Evolutionary conservation across 53 echinoderm and acorn worm species (phyloP).

Genomic region (Patiria pectinifera): DNA sequence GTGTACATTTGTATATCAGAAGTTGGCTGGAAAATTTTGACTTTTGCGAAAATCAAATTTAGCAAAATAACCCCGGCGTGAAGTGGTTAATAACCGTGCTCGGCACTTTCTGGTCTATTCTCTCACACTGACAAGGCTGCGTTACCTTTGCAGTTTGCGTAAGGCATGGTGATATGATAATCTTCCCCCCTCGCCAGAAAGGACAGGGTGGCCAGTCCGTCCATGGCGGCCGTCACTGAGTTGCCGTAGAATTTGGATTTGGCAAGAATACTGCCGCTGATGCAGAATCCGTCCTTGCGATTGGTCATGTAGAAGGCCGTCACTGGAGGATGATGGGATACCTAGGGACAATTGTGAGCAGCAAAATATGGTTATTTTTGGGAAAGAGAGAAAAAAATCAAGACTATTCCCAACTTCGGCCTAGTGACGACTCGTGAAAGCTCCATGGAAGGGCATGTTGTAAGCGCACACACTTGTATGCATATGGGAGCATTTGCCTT

Average conservation of each 20-base stretch:
- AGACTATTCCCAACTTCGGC: background rate
- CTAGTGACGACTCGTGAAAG: no score
- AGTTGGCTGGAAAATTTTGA: no score
- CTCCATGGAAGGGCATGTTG: no score
- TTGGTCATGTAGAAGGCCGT: slow-evolving; percentile 94
- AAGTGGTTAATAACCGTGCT: no score
- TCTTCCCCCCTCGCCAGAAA: slow-evolving; percentile 88
- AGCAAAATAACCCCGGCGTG: no score
- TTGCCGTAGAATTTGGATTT: slow-evolving; percentile 97
- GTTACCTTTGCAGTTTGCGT: slow-evolving; percentile 97
- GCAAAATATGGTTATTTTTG: background rate
- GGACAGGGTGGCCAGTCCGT: slow-evolving; percentile 82
- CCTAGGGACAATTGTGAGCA: slow-evolving; percentile 56
- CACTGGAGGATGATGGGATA: slow-evolving; percentile 96
- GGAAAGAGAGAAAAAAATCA: background rate
- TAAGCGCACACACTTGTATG: no score
- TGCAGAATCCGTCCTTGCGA: slow-evolving; percentile 92
- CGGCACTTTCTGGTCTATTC: no score
- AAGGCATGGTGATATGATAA: slow-evolving; percentile 95
- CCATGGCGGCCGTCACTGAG: slow-evolving; percentile 92
- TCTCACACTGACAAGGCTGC: no score
- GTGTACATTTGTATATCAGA: no score
- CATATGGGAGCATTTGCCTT: no score
- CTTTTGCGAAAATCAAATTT: no score
- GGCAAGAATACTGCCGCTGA: slow-evolving; percentile 91